Evolutionary conservation across 2,113 vertebrate genomes (phyloP).

Genomic region (Hemibates koningsi): DNA sequence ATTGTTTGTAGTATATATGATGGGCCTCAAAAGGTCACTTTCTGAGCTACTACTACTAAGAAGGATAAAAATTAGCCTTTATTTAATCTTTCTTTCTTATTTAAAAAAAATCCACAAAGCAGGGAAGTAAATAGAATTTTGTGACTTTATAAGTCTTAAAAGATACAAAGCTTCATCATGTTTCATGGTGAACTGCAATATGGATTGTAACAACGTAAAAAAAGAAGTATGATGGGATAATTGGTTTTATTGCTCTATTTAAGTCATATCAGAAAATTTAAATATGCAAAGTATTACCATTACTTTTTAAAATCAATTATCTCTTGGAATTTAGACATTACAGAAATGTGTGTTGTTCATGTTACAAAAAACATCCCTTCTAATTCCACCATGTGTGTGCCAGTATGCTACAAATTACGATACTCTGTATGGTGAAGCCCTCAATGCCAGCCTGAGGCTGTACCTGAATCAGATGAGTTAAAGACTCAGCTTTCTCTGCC

Average conservation of each 20-base stretch:
- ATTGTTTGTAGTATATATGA: neutral
- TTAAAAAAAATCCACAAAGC: neutral
- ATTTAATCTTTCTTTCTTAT: rapidly evolving
- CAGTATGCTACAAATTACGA: rapidly evolving
- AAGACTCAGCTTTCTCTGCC: neutral
- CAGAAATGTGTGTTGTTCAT: neutral
- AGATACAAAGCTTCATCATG: neutral
- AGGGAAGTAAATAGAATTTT: neutral
- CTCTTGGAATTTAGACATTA: neutral
- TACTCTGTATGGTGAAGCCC: rapidly evolving
- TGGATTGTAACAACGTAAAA: neutral
- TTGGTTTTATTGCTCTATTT: neutral
- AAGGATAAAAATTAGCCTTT: rapidly evolving
- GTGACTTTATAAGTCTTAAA: neutral
- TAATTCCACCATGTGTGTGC: neutral
- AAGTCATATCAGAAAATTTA: neutral
- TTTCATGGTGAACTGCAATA: neutral
- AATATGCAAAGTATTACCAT: neutral
- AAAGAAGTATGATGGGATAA: too few species aligned
- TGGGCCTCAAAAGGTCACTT: neutral
- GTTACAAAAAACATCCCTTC: neutral
- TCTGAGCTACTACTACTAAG: neutral
- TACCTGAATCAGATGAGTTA: neutral
- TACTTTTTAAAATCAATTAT: rapidly evolving
- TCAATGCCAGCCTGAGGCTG: neutral